Conservation (phyloP, 2,113 vertebrate genomes). For the Cacatua alba region DNA sequence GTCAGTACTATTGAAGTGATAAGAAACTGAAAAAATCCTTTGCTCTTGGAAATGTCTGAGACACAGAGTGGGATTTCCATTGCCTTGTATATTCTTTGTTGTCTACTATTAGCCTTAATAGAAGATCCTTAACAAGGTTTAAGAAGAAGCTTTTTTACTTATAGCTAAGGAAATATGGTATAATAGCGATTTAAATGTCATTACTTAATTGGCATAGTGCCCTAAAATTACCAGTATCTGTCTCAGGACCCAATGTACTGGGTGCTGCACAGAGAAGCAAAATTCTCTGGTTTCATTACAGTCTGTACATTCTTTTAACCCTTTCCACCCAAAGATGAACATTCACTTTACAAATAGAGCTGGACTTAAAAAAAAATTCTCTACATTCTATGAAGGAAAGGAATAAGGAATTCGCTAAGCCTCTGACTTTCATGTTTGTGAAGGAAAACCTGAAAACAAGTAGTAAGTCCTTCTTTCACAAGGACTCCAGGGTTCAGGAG, state of each 20-base stretch:
- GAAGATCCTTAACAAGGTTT: neutral
- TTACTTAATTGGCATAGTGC: neutral
- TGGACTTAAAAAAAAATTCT: neutral
- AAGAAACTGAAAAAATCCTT: neutral
- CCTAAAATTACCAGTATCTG: neutral
- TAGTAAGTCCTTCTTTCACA: neutral
- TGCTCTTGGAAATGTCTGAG: neutral
- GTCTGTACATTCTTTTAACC: neutral
- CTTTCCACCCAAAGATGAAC: neutral
- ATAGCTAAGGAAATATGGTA: neutral
- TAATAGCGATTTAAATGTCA: neutral
- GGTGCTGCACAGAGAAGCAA: neutral
- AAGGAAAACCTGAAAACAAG: neutral
- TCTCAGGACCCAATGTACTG: neutral
- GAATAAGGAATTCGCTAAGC: neutral
- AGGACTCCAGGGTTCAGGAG: neutral
- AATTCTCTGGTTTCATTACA: neutral
- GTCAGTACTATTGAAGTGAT: neutral
- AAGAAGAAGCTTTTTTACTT: neutral
- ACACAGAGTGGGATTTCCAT: neutral
- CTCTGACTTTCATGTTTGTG: neutral
- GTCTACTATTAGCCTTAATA: neutral
- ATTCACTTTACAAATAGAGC: neutral
- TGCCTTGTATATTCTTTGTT: neutral
- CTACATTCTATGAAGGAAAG: rapidly evolving